phyloP scores from a whole-genome alignment of 2,888 invertebrate species.

The Sphaerophoria rueppellii region DNA sequence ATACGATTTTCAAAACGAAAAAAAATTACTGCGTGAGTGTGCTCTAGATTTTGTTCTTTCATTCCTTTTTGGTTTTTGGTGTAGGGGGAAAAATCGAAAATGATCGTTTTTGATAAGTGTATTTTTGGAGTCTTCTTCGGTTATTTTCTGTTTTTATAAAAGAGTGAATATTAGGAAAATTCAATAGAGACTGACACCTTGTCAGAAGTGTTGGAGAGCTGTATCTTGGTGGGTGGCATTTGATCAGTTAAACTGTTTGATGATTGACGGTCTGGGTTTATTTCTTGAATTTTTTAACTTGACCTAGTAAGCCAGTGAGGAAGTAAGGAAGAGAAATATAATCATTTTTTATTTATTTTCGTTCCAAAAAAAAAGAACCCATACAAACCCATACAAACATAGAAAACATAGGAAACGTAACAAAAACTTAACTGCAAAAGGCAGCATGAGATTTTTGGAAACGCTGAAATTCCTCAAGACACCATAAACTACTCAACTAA shows the following conservation, averaged over 20 bases:
- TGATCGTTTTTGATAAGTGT: conserved; percentile 18
- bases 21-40: conserved; percentile 19
- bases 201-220: conserved; percentile 34
- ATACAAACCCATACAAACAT: background rate
- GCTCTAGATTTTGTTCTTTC: conserved; percentile 26
- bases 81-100: conserved; percentile 38
- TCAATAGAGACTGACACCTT: conserved; percentile 40
- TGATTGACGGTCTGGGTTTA: conserved; percentile 20
- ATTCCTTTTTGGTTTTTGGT: background rate
- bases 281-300: conserved; percentile 20
- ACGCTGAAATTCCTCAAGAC: background rate
- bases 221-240: conserved; percentile 44
- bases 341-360: conserved; percentile 47
- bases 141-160: background rate
- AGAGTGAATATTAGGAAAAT: conserved; percentile 45
- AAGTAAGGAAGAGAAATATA: background rate
- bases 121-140: conserved; percentile 54
- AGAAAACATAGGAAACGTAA: background rate
- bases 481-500: conserved; percentile 22
- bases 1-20: background rate
- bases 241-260: conserved; percentile 49
- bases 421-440: too few relatives aligned
- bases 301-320: conserved; percentile 55
- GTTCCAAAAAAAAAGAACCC: background rate
- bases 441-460: background rate